Evolutionary conservation across 2,888 invertebrate species (phyloP).

Genomic region (Automeris io): DNA sequence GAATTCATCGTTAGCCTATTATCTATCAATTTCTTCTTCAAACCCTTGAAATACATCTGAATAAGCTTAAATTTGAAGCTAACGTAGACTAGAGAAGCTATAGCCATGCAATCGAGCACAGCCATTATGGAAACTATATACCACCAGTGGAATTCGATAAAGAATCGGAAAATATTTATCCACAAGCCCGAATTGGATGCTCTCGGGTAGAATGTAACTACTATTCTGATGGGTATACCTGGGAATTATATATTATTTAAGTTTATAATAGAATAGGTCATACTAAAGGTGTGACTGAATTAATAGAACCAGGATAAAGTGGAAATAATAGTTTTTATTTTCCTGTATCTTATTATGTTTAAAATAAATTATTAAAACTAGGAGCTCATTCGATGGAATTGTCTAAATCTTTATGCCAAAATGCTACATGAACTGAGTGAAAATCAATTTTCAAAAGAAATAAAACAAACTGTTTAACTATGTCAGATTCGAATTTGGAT

Average conservation of each 20-base stretch:
- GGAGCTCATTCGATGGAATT: too few relatives aligned
- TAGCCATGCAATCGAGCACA: conserved; percentile 32
- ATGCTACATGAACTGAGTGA: too few relatives aligned
- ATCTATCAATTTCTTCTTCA: conserved; percentile 23
- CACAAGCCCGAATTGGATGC: conserved; percentile 24
- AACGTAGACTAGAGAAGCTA: conserved; percentile 33
- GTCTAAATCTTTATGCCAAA: too few relatives aligned
- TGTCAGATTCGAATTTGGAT: too few relatives aligned
- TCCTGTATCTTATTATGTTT: too few relatives aligned
- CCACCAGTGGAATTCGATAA: conserved; percentile 45
- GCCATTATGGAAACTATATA: conserved; percentile 38
- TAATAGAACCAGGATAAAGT: too few relatives aligned
- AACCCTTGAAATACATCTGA: conserved; percentile 31
- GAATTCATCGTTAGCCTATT: conserved; percentile 17
- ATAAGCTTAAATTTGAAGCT: conserved; percentile 40
- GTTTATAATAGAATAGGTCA: neutral
- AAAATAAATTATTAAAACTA: too few relatives aligned
- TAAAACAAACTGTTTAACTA: too few relatives aligned
- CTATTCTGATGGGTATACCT: conserved; percentile 42
- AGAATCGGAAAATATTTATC: conserved; percentile 30
- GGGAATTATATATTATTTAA: conserved; percentile 9
- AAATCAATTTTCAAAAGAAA: too few relatives aligned
- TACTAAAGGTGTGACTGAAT: neutral
- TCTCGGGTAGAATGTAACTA: conserved; percentile 37
- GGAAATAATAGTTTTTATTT: too few relatives aligned